phyloP scores from a whole-genome alignment of 2,113 vertebrate genomes.

The Anoplopoma fimbria region DNA sequence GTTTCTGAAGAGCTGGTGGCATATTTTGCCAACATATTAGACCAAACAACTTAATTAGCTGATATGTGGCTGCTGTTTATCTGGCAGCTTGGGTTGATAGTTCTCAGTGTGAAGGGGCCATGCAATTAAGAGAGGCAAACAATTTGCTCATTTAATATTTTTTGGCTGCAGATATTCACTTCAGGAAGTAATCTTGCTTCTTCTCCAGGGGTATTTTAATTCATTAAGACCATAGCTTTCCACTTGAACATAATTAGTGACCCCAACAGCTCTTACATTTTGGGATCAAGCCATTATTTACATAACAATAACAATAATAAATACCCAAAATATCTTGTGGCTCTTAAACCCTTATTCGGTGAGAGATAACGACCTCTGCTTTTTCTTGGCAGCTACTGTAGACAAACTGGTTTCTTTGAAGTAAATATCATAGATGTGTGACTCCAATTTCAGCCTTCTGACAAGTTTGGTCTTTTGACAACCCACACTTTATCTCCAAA shows the following conservation, averaged over 20 bases:
- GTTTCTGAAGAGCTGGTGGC: neutral
- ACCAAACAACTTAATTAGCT: neutral
- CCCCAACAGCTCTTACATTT: slow-evolving; percentile 17
- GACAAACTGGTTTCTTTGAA: slow-evolving; percentile 21
- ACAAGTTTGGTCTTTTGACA: neutral
- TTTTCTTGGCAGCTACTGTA: slow-evolving; percentile 2
- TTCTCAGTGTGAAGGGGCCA: neutral
- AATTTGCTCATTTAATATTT: neutral
- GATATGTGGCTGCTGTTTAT: neutral
- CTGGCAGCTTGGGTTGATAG: slow-evolving; percentile 13
- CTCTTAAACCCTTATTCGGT: slow-evolving; percentile 32
- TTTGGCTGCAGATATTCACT: neutral
- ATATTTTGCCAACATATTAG: slow-evolving; percentile 4
- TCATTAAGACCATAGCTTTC: slow-evolving; percentile 1
- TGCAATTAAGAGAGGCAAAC: neutral
- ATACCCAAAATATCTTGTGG: slow-evolving; percentile 1
- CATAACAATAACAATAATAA: slow-evolving; percentile 20
- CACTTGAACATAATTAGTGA: slow-evolving; percentile 1
- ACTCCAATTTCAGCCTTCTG: neutral
- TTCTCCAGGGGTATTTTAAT: neutral
- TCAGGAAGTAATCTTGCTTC: neutral
- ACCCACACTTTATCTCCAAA: slow-evolving; percentile 3
- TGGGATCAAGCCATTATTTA: slow-evolving; percentile 9
- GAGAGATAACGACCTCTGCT: slow-evolving; percentile 4
- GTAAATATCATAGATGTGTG: neutral